Evolutionary conservation across 2,888 invertebrate genomes (phyloP), one percentile per base, ranked within the genome.

Genomic region (Drosophila rellima): DNA sequence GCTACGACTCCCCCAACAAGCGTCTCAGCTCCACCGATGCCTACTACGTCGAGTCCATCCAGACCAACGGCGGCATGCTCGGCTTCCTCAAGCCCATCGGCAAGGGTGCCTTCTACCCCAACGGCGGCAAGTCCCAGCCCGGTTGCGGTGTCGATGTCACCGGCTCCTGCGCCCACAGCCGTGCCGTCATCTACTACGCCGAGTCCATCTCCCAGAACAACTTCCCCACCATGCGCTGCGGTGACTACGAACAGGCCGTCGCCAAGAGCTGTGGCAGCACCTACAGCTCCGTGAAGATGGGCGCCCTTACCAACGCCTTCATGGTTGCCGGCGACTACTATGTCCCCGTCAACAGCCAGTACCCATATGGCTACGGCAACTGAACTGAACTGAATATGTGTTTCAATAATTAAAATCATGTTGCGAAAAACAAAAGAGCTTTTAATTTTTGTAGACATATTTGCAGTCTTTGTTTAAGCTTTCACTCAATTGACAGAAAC

Each of bases 21-120:
- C 87, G 92, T 18, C 66, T 92, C 5, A 65, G 39, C 48, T 62
- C 67, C 23, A 63, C 37, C 15, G 92, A 92, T 80, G 92, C 91
- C 17, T 61, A 33, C n/a, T 92, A 92, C 29, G 92, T 92, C 6
- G 92, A 92, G 70, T 79, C 90, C 40, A 91, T 92, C 57, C 92
- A 92, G 44, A 92, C 92, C 3, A 83, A 91, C 70, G 90, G 83
- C 1, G 90, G 88, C 1, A 15, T 17, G 1, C 67, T 91, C 15
- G 92, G 92, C 1, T 91, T 91, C 77, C 70, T 90, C 10, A 70
- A 80, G 68, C 92, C 92, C 35, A 88, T 92, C 26, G 92, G 92
- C 62, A 92, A 93, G 91, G 92, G 93, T 88, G 92, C 93, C 87
- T 93, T 94, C 92, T 94, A 94, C 92, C 94, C 93, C 89, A 94